Percentiles rank a stretch among this genome's conserved stretches.
Conservation (phyloP, 2,888 invertebrate genomes). For the Notocelia uddmanniana region DNA sequence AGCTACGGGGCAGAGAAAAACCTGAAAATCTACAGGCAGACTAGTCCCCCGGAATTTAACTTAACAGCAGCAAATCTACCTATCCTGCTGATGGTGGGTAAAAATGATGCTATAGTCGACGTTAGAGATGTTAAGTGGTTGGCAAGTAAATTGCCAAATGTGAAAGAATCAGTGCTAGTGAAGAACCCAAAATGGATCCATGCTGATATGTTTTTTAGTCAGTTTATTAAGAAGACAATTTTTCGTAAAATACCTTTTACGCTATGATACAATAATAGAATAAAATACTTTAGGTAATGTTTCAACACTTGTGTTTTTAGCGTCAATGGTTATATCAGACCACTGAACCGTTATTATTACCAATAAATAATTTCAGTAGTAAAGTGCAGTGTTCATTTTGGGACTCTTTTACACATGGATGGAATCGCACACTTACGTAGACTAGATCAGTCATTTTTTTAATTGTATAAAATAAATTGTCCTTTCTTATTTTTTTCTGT, state of each 20-base stretch:
- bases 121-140: conserved; percentile 78
- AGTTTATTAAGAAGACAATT: conserved; percentile 22
- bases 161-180: conserved; percentile 77
- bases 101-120: conserved; percentile 84
- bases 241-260: conserved; percentile 31
- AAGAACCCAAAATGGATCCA: conserved; percentile 64
- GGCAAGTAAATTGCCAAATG: conserved; percentile 74
- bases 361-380: too few species aligned
- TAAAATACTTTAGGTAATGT: too few species aligned
- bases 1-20: conserved; percentile 33
- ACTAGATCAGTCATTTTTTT: too few species aligned
- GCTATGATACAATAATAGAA: too few species aligned
- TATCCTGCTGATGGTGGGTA: conserved; percentile 30
- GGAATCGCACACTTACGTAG: too few species aligned
- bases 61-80: conserved; percentile 35
- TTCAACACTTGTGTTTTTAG: too few species aligned
- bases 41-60: conserved; percentile 37
- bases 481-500: too few species aligned
- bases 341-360: too few species aligned
- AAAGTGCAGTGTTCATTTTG: too few species aligned
- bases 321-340: too few species aligned
- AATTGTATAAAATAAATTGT: too few species aligned
- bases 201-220: conserved; percentile 48
- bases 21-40: conserved; percentile 11
- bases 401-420: too few species aligned